Percentiles rank a stretch among this genome's conserved stretches.
Conservation (phyloP, 1,140 invertebrate genomes). For the Aphidius ervi region DNA sequence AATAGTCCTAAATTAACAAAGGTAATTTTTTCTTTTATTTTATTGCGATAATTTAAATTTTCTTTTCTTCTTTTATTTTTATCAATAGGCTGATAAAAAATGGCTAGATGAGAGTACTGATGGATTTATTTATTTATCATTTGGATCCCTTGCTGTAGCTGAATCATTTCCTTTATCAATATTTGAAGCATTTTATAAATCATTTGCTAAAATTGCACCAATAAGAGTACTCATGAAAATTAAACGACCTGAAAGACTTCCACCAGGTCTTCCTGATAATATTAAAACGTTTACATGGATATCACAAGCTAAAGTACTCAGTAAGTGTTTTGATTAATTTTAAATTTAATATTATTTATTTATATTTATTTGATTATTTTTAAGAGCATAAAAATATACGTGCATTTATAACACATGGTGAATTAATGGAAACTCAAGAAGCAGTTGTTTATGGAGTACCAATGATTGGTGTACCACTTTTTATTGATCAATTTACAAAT, state of each 20-base stretch:
- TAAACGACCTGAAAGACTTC: conserved; percentile 28
- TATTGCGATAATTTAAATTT: not conserved
- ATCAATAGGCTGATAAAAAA: conserved; percentile 29
- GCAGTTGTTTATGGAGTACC: conserved; percentile 71
- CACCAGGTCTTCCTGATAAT: conserved; percentile 55
- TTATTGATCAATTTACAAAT: conserved; percentile 65
- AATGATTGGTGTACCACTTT: conserved; percentile 66
- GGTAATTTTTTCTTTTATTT: conserved; percentile 24
- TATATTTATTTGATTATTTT: conserved; percentile 16
- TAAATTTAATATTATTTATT: not conserved
- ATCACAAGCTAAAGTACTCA: conserved; percentile 60
- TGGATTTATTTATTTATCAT: conserved; percentile 67
- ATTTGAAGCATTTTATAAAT: conserved; percentile 30
- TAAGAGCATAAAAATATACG: conserved; percentile 44
- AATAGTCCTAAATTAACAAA: conserved; percentile 19
- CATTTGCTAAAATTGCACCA: conserved; percentile 33
- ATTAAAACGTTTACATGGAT: conserved; percentile 60
- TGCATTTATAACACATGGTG: conserved; percentile 70
- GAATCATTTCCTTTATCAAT: conserved; percentile 46
- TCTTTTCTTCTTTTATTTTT: not conserved
- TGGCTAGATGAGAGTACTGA: conserved; percentile 62
- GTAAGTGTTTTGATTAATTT: conserved; percentile 47
- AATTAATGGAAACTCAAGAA: conserved; percentile 69
- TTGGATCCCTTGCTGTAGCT: conserved; percentile 64
- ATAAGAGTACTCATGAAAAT: conserved; percentile 36